Conservation (phyloP, 2,113 vertebrate species). For the Prietella phreatophila region DNA sequence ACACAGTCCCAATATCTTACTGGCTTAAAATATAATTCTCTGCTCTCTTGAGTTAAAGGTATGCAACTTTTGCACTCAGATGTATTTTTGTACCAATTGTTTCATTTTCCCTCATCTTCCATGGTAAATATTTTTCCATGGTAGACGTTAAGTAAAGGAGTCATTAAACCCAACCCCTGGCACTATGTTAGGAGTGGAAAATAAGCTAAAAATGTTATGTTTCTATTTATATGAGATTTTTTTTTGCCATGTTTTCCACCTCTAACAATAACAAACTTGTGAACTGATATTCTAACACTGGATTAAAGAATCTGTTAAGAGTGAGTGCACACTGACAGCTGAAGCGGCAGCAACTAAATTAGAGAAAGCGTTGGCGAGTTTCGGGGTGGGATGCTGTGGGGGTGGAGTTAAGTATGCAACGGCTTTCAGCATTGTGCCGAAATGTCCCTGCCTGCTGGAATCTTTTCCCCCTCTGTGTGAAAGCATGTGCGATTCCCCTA, state of each 20-base stretch:
- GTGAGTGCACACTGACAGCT: background rate
- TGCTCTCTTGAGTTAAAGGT: background rate
- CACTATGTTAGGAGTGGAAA: background rate
- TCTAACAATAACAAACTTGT: background rate
- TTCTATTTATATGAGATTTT: background rate
- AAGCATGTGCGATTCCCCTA: background rate
- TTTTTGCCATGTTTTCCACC: background rate
- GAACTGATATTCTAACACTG: background rate
- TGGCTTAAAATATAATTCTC: background rate
- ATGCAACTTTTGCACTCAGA: background rate
- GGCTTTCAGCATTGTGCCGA: constrained; percentile 2
- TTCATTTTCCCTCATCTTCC: constrained; percentile 6
- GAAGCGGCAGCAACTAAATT: background rate
- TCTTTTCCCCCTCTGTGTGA: background rate
- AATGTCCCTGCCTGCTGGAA: background rate
- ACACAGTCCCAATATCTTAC: background rate
- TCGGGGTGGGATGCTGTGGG: too few relatives aligned
- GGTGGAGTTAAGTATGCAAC: background rate
- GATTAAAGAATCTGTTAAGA: constrained; percentile 5
- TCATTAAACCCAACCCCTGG: background rate
- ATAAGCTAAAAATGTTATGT: background rate
- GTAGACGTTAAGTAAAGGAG: background rate
- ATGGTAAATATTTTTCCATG: constrained; percentile 16
- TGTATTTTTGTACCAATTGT: background rate
- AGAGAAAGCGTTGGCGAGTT: background rate